Conservation (phyloP, 2,113 vertebrate genomes). For the Helogale parvula region DNA sequence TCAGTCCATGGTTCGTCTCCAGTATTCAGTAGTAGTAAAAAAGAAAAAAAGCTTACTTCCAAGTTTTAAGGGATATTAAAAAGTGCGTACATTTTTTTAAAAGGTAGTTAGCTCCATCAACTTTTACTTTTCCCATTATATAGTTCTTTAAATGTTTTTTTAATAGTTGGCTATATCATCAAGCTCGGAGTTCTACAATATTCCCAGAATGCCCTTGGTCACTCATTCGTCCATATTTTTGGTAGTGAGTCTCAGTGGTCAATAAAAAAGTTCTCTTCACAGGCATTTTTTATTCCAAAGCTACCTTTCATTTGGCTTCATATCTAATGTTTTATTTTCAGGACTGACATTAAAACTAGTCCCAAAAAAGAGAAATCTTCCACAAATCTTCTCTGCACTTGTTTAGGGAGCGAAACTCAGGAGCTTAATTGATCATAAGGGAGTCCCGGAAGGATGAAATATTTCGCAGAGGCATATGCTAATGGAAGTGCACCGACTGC, state of each 20-base stretch:
- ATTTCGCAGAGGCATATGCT: slow-evolving; percentile 76
- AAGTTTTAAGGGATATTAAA: background rate
- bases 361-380: slow-evolving; percentile 64
- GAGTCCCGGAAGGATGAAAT: slow-evolving; percentile 77
- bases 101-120: background rate
- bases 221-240: background rate
- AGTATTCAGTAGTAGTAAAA: too few species aligned
- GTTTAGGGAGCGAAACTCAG: slow-evolving; percentile 61
- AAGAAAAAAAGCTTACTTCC: background rate
- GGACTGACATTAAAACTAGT: slow-evolving; percentile 70
- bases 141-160: background rate
- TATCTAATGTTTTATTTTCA: slow-evolving; percentile 50
- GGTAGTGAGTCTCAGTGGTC: background rate
- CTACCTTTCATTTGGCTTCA: slow-evolving; percentile 19
- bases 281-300: slow-evolving; percentile 4
- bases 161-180: background rate
- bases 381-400: slow-evolving; percentile 59
- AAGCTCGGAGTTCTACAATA: background rate
- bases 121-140: background rate
- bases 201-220: background rate
- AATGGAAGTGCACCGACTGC: slow-evolving; percentile 71
- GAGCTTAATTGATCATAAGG: slow-evolving; percentile 80
- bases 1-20: too few species aligned
- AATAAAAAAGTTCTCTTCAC: background rate
- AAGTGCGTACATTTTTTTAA: background rate